These are phyloP conservation scores for Pteropus rufus DNA, from an alignment of 2,797 vertebrate genomes.

Conservation along the genomic window DNA sequence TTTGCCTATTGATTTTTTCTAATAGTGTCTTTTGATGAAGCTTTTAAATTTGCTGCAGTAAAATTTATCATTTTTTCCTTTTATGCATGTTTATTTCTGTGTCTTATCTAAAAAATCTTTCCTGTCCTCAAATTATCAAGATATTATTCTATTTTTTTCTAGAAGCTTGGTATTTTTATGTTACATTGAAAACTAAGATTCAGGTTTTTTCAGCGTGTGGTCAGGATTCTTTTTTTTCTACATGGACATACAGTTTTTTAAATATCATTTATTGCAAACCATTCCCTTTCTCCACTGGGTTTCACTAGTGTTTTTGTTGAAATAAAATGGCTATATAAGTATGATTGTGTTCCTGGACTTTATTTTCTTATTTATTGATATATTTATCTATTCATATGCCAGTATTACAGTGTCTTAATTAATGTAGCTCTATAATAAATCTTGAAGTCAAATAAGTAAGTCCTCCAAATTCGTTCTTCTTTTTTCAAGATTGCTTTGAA, in stretches of 20 bases:
- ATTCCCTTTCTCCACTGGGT: background rate
- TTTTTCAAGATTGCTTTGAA: background rate
- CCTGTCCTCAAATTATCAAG: background rate
- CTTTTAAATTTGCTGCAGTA: background rate
- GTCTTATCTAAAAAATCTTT: background rate
- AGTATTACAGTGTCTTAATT: background rate
- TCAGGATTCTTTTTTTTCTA: background rate
- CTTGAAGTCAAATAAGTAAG: background rate
- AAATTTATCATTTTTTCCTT: background rate
- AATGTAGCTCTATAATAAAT: background rate
- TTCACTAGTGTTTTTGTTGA: background rate
- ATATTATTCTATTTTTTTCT: background rate
- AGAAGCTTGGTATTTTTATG: background rate
- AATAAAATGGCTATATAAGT: constrained; percentile 4
- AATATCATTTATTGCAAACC: background rate
- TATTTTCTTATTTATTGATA: background rate
- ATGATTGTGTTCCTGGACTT: background rate
- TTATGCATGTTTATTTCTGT: background rate
- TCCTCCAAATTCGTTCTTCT: background rate
- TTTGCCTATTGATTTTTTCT: background rate
- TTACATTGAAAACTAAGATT: background rate
- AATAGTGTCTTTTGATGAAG: background rate
- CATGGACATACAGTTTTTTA: background rate
- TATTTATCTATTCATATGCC: background rate
- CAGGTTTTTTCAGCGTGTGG: background rate